phyloP scores from a whole-genome alignment of 2,888 invertebrate genomes.

The Stratiomys singularior region DNA sequence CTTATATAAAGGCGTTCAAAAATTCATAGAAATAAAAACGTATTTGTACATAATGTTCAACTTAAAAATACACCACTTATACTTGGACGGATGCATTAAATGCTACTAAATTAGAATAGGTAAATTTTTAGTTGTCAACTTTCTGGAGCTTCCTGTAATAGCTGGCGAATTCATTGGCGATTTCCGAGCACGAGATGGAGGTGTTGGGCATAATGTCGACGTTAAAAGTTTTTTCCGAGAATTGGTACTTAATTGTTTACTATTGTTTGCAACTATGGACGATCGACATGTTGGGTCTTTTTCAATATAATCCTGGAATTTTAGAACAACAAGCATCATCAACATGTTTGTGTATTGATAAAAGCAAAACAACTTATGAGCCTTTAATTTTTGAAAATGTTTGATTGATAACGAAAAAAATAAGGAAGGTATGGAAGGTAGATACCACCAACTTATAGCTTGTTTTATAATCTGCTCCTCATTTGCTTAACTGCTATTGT shows the following conservation, averaged over 20 bases:
- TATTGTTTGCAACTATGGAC: constrained; percentile 43
- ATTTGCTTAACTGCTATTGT: too few relatives aligned
- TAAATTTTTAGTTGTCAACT: constrained; percentile 59
- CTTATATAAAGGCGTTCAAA: neutral
- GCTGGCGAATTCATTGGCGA: constrained; percentile 46
- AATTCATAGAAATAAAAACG: too few relatives aligned
- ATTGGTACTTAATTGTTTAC: constrained; percentile 24
- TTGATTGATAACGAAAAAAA: too few relatives aligned
- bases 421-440: too few relatives aligned
- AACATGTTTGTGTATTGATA: too few relatives aligned
- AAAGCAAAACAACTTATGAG: too few relatives aligned
- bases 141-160: constrained; percentile 53
- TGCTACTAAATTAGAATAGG: constrained; percentile 58
- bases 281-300: constrained; percentile 51
- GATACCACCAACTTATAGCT: too few relatives aligned
- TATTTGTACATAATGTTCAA: constrained; percentile 26
- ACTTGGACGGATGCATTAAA: neutral
- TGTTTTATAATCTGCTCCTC: too few relatives aligned
- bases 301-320: constrained; percentile 49
- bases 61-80: neutral
- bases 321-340: too few relatives aligned
- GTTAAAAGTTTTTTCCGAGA: constrained; percentile 51
- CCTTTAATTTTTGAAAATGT: too few relatives aligned
- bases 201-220: constrained; percentile 47
- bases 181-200: constrained; percentile 49